Base-by-base conservation (phyloP, 1,140 invertebrate species). In the Holcopasites calliopsidis region DNA sequence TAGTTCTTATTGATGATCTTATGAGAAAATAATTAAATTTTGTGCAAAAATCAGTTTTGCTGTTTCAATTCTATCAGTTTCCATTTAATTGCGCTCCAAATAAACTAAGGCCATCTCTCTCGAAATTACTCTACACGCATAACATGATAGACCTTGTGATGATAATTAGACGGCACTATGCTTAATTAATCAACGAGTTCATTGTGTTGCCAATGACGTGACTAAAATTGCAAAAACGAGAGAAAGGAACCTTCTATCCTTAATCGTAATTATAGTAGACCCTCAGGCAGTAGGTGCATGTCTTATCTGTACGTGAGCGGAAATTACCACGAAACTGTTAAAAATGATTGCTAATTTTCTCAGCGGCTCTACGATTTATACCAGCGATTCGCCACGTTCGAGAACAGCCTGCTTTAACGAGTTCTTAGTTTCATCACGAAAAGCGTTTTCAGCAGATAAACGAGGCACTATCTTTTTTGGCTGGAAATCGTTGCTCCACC, bases 271-370 rank as follows among this genome's bases (percentile, higher is more conserved):
- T 58, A 70, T 28, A n/a, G 54, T 35, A n/a, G 5, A 33, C n/a
- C 28, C 16, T 13, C 3, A 5, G 23, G 38, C 33, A 10, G 31
- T 71, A 71, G n/a, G n/a, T n/a, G n/a, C n/a, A n/a, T n/a, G n/a
- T 61, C 42, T 50, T 61, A 38, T 40, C 6, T 35, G 16, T 33
- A 49, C 38, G 42, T 47, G 23, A 38, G 33, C 58, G 28, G 18
- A 35, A 54, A 33, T 65, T 73, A 73, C 70, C 21, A 38, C 0
- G 60, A 44, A 52, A 52, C n/a, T 64, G 70, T 65, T 65, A 44
- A 73, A 73, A 54, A 65, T 44, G 49, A 64, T 54, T 26, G 70
- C 28, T 65, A 73, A 73, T 65, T 54, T 54, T 44, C 60, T 42
- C 49, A 6, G 6, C 26, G 28, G 42, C 11, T 31, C n/a, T 10